Evolutionary conservation across 2,888 invertebrate genomes (phyloP), one percentile per base, ranked within the genome.

Genomic region (Osedax frankpressi): DNA sequence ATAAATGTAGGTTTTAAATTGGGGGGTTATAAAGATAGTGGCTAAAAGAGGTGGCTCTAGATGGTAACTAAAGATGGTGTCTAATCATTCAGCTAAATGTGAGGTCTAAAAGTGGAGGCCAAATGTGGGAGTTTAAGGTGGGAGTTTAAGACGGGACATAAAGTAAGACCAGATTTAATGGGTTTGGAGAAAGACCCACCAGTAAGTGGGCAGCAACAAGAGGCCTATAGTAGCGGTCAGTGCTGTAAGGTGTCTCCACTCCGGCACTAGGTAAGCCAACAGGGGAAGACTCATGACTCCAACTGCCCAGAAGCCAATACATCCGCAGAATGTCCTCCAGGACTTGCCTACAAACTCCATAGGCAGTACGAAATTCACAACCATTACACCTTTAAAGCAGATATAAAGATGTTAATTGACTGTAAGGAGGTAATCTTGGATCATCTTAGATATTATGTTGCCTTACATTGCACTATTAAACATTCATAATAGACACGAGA

Each of bases 241-340:
- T 63, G 81, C 79, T 3, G 80, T 78, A 24, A 83, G 79, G 71
- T 79, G 78, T 25, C 81, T 78, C 83, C 83, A 83, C 76, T 82
- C 80, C 25, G 77, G 78, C 28, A 83, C 75, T 29, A 80, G 77
- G 76, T 79, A 83, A 0, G 80, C 82, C 78, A 80, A 79, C 1
- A 79, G 75, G 2, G 81, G 79, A 3, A 82, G 78, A 0, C 78
- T 76, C 80, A 81, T 81, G 28, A 82, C 75, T 1, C 83, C 83
- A 11, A 80, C 78, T 3, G 82, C 81, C 83, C 83, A 83, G 75
- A 82, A 80, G 1, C 82, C 82, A 67, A 83, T 78, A 78, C 81
- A 81, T 28, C 82, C 83, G 78, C 81, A 81, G 76, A 83, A 80
- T 6, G 82, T 82, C 62, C 83, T 75, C 83, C 83, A 83, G 65